Evolutionary conservation across 2,888 invertebrate genomes (phyloP), one percentile per base, ranked within the genome.

Genomic region (Agriopis leucophaearia): DNA sequence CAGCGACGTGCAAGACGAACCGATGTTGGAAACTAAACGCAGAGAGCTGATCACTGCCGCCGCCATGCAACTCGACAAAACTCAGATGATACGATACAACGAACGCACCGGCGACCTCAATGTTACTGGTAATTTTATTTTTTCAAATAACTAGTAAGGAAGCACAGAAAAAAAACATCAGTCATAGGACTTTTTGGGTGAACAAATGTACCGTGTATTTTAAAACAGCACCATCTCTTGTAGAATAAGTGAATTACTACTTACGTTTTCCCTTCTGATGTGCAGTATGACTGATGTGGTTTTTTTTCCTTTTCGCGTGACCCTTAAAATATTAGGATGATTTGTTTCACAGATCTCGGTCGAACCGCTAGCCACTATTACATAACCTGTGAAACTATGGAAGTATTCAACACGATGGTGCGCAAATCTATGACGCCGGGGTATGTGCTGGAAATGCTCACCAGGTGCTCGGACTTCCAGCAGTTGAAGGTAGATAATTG

Each of bases 361-460:
- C 95, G 99, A 64, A 99, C 98, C 13, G 99, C 99, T 0, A 99
- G 99, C 84, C 98, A 99, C 88, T 99, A 97, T 91, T 99, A 99
- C 89, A 98, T 99, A 70, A 99, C 99, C 73, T 97, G 97, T 84
- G 98, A 98, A 78, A 99, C 99, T 0, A 97, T 99, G 78, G 97
- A 98, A 86, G 96, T 97, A 18, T 98, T 99, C 88, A 98, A 99
- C 88, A 97, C 98, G 73, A 94, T 96, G 82, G 95, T 98, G 72
- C 95, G 95, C 65, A 95, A 96, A 45, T 95, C 97, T 36, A 98
- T 99, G 97, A 96, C 96, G 5, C 98, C 98, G 74, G 95, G 96
- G 0, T 97, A 98, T 73, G 96, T 99, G 38, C 94, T 99, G n/a
- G 96, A 96, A 72, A 96, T 99, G 96, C 96, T 99, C 60, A 97